Percentiles rank a stretch among this genome's conserved stretches.
phyloP scores from a whole-genome alignment of 2,797 vertebrate species.

The Enoplosus armatus region DNA sequence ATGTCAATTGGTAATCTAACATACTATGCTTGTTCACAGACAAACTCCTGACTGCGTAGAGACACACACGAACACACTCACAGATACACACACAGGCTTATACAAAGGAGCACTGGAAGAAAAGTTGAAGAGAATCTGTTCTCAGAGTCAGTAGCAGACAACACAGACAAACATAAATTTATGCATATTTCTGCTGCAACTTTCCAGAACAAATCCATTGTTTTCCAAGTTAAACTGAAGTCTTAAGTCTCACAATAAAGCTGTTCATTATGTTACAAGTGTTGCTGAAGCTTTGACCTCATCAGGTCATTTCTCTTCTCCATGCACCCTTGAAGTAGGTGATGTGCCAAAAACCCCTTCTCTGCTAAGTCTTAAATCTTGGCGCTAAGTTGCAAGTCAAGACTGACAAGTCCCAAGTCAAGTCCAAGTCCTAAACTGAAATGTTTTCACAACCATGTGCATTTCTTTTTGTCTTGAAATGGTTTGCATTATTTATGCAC shows the following conservation, averaged over 20 bases:
- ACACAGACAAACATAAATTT: background rate
- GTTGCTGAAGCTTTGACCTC: background rate
- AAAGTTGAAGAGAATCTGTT: background rate
- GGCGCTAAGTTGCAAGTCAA: background rate
- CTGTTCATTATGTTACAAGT: background rate
- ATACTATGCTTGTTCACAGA: background rate
- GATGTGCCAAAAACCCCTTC: background rate
- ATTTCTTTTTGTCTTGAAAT: slow-evolving; percentile 1
- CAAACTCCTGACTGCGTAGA: background rate
- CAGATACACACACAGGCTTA: too few relatives aligned
- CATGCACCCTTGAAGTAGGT: background rate
- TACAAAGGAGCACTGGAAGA: background rate
- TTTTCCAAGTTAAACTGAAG: slow-evolving; percentile 3
- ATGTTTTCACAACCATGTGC: background rate
- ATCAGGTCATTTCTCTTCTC: background rate
- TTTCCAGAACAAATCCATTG: background rate
- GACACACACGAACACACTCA: background rate
- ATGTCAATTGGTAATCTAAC: background rate
- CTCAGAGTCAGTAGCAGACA: background rate
- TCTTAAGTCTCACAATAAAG: background rate
- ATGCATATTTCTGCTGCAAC: background rate
- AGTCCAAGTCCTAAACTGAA: background rate
- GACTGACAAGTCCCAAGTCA: background rate
- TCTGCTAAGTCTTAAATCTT: background rate
- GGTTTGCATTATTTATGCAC: slow-evolving; percentile 2